Base-by-base conservation (phyloP, 64 coral and sea anemone genomes). In the Hydrozoanthus tunicans region DNA sequence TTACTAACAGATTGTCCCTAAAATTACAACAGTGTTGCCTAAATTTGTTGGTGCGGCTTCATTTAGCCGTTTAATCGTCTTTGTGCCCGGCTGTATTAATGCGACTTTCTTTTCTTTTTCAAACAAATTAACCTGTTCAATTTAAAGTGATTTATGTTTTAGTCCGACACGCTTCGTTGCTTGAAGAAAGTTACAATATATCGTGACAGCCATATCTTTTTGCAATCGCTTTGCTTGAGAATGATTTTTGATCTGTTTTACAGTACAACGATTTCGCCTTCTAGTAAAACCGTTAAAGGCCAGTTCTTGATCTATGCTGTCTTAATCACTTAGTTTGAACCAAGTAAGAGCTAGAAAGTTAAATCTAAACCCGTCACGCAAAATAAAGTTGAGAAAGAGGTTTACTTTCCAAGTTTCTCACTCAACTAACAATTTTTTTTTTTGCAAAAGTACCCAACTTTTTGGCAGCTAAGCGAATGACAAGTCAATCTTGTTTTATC, bases 121-220 rank as follows among this genome's bases (percentile, higher is more conserved):
- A 73, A 73, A 74, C 74, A 88, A 75, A 75, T 88, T 88, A 70
- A 88, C 14, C 84, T 88, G 84, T 88, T 88, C 84, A 88, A 88
- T 24, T 61, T 75, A 12, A 27, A 73, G 55, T 88, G 84, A 88
- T 88, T 88, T 88, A 88, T 88, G 84, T 88, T 88, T 88, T 88
- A 88, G 7, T 12, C 23, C 69, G 68, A 27, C 56, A 88, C 57
- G 84, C 23, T 73, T 54, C 56, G 61, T 7, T 75, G 56, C 13
- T 17, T 24, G 61, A 3, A 82, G 61, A 82, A 82, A 52, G 80
- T 65, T 82, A 82, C 61, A 65, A 65, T 64, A 82, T 53, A 32
- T 62, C 4, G 26, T 25, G 5, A 53, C 14, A 64, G 6, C 11
- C 9, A 14, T 65, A 43, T 43, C 32, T 7, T 3, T 56, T 59